Evolutionary conservation across 2,797 vertebrate genomes (phyloP).

Genomic region (Tangara arthus): DNA sequence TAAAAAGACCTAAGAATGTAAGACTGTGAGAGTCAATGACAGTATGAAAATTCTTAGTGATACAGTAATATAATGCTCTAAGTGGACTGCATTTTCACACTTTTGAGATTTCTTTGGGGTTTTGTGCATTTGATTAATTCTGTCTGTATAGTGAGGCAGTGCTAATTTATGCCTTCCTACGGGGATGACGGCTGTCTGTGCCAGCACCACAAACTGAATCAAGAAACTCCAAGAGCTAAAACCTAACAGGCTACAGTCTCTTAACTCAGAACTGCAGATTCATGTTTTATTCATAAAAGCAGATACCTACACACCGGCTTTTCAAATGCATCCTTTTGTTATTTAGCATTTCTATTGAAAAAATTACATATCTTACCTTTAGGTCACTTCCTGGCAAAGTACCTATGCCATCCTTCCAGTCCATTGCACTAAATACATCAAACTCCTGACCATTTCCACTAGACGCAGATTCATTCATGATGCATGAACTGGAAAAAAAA

Average conservation of each 20-base stretch:
- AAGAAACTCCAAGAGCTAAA: conserved; percentile 21
- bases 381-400: conserved; percentile 85
- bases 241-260: conserved; percentile 22
- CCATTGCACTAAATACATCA: conserved; percentile 86
- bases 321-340: background rate
- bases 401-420: conserved; percentile 87
- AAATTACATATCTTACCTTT: conserved; percentile 71
- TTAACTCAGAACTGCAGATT: conserved; percentile 14
- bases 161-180: conserved; percentile 43
- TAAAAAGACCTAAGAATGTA: background rate
- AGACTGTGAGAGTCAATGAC: background rate
- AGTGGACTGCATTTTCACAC: conserved; percentile 3
- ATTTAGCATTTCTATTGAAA: background rate
- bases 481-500: conserved; percentile 55
- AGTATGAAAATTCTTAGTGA: background rate
- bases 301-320: conserved; percentile 30
- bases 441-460: conserved; percentile 81
- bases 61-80: background rate
- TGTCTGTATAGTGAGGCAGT: conserved; percentile 1
- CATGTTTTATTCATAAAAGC: conserved; percentile 41
- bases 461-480: conserved; percentile 80
- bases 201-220: conserved; percentile 26
- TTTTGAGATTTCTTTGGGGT: background rate
- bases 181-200: background rate
- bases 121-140: conserved; percentile 20